A percentile compares a stretch with the other conserved stretches of the same genome.
Conservation (phyloP, 2,797 vertebrate species). For the Trachurus trachurus region DNA sequence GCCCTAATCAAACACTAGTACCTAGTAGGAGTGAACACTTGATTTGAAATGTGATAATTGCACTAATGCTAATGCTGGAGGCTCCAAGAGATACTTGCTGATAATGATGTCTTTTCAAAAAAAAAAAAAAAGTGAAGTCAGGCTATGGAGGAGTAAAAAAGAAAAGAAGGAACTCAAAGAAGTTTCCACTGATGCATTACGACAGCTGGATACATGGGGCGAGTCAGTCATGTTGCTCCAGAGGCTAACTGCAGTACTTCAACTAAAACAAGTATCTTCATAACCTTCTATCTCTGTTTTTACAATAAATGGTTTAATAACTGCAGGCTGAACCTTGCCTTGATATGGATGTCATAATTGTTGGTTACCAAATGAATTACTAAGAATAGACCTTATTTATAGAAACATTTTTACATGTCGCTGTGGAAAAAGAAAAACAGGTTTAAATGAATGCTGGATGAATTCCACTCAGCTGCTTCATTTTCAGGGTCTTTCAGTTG, state of each 20-base stretch:
- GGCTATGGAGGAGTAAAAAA: neutral
- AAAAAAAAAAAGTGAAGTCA: too few relatives aligned
- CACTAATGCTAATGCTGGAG: neutral
- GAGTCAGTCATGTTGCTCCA: neutral
- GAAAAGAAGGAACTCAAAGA: neutral
- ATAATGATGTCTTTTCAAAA: neutral
- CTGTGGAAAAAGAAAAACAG: neutral
- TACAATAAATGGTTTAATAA: neutral
- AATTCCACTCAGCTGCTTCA: neutral
- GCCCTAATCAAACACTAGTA: neutral
- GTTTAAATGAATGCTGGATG: neutral
- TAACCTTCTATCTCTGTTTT: neutral
- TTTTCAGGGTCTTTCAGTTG: neutral
- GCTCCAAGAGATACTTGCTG: neutral
- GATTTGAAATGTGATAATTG: neutral
- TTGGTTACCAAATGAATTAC: neutral
- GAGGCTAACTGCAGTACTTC: too few relatives aligned
- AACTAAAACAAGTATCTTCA: too few relatives aligned
- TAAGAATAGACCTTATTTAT: too few relatives aligned
- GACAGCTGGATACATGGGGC: neutral
- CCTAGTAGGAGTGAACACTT: slow-evolving; percentile 1
- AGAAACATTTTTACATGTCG: neutral
- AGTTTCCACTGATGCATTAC: too few relatives aligned
- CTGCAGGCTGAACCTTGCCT: neutral
- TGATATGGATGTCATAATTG: neutral